A percentile compares a stretch with the other conserved stretches of the same genome.
phyloP scores from a whole-genome alignment of 2,888 invertebrate genomes.

The Altica lythri region DNA sequence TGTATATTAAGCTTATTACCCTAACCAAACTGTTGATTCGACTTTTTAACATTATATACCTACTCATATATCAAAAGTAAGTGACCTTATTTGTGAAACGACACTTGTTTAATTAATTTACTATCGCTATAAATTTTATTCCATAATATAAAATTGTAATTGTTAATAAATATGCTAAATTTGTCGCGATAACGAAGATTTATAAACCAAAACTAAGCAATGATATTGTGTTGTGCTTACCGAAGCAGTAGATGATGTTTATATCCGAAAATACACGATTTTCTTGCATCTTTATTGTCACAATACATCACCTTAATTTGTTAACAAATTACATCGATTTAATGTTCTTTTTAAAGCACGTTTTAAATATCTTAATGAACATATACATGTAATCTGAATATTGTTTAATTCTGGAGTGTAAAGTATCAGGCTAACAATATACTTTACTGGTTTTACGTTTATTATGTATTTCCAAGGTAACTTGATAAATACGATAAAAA shows the following conservation, averaged over 20 bases:
- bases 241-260: conserved; percentile 19
- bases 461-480: conserved; percentile 21
- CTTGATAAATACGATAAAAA: conserved; percentile 20
- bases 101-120: too few species aligned
- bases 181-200: neutral
- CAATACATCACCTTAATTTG: conserved; percentile 5
- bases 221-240: conserved; percentile 3
- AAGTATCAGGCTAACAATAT: conserved; percentile 10
- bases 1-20: too few species aligned
- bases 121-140: too few species aligned
- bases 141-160: too few species aligned
- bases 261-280: conserved; percentile 20
- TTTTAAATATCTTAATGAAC: neutral
- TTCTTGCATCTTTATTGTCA: conserved; percentile 12
- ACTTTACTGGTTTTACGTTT: conserved; percentile 9
- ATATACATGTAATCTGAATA: conserved; percentile 4
- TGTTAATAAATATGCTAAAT: conserved; percentile 11
- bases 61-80: too few species aligned
- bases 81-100: too few species aligned
- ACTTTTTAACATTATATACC: too few species aligned
- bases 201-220: conserved; percentile 2
- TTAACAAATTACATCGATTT: neutral
- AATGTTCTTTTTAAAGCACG: neutral
- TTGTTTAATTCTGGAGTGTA: conserved; percentile 7
- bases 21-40: too few species aligned